Conservation (phyloP, 2,113 vertebrate genomes). For the Pavo muticus region DNA sequence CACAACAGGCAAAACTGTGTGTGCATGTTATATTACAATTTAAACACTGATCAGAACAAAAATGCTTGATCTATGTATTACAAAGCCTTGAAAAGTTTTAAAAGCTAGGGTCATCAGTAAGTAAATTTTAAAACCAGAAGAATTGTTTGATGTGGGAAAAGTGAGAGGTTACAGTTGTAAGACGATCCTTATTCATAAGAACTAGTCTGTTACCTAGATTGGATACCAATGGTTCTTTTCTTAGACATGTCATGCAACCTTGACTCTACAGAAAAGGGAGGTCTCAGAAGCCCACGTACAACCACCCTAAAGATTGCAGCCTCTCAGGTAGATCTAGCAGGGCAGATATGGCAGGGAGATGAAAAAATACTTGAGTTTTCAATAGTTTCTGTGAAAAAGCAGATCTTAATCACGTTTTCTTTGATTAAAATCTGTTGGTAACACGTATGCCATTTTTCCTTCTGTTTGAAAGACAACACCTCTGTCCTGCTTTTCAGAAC, state of each 20-base stretch:
- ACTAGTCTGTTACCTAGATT: not conserved
- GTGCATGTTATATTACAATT: not conserved
- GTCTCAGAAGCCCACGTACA: rapidly evolving
- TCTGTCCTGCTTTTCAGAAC: rapidly evolving
- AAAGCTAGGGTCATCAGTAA: not conserved
- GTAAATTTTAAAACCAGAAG: not conserved
- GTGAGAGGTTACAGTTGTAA: not conserved
- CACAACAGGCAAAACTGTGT: not conserved
- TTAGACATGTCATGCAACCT: not conserved
- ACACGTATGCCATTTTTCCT: not conserved
- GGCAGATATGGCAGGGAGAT: not conserved
- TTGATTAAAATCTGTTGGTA: not conserved
- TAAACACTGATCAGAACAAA: not conserved
- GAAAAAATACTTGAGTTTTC: not conserved
- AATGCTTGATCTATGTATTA: not conserved
- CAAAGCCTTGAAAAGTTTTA: not conserved
- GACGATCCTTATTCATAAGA: not conserved
- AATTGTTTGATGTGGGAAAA: not conserved
- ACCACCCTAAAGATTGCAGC: not conserved
- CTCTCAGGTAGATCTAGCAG: not conserved
- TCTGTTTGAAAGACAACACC: not conserved
- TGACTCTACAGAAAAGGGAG: not conserved
- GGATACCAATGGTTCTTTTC: not conserved
- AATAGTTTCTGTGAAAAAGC: not conserved
- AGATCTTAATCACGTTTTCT: not conserved